Conservation (phyloP, 2,888 invertebrate species). For the Dichetophora obliterata region DNA sequence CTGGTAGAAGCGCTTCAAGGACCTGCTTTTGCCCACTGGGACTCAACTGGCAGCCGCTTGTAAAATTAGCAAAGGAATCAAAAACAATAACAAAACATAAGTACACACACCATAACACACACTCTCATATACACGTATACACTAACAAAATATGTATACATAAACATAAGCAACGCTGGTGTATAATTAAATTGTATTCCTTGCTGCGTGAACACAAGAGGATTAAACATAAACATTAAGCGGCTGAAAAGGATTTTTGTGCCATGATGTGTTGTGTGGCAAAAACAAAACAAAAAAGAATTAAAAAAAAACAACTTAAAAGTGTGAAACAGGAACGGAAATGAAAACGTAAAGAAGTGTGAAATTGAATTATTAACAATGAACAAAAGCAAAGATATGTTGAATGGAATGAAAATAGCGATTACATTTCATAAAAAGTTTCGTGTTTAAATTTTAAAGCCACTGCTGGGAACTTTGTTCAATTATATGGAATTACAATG, state of each 20-base stretch:
- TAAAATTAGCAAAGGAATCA: slow-evolving; percentile 37
- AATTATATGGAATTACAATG: not conserved
- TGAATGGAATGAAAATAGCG: not conserved
- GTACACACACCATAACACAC: not conserved
- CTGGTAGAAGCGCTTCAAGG: too few species aligned
- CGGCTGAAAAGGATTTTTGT: not conserved
- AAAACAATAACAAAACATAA: slow-evolving; percentile 28
- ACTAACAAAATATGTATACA: not conserved
- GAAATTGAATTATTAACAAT: slow-evolving; percentile 24
- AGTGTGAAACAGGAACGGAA: slow-evolving; percentile 9
- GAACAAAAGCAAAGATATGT: not conserved
- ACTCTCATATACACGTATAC: too few species aligned
- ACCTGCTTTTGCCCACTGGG: too few species aligned
- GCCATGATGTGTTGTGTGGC: not conserved
- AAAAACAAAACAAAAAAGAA: not conserved
- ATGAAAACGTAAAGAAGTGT: slow-evolving; percentile 19
- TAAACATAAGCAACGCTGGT: slow-evolving; percentile 11
- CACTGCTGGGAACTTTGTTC: not conserved
- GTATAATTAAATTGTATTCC: slow-evolving; percentile 39
- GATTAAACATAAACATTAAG: slow-evolving; percentile 16
- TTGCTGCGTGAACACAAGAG: slow-evolving; percentile 35
- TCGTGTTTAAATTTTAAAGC: not conserved
- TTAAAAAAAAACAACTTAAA: not conserved
- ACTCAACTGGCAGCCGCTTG: not conserved
- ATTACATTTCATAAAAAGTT: not conserved